Conservation (phyloP, 2,113 vertebrate species). For the Microtus oregoni region DNA sequence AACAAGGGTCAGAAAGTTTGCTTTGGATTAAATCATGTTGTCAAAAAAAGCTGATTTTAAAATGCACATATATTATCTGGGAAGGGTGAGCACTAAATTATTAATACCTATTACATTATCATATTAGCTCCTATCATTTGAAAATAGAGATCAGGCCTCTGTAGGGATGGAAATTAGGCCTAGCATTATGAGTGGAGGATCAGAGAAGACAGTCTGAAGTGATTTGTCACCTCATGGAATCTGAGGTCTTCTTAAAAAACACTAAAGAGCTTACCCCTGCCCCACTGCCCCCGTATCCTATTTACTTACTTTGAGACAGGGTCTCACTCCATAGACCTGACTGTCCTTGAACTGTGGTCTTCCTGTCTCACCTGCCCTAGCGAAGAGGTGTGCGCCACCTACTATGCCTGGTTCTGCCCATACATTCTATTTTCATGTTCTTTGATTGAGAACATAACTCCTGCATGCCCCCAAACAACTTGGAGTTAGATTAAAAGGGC, state of each 20-base stretch:
- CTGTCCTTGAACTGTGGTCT: background rate
- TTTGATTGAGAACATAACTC: no score
- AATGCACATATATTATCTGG: constrained; percentile 76
- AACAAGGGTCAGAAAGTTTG: constrained; percentile 42
- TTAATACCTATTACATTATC: constrained; percentile 68
- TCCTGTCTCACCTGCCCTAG: background rate
- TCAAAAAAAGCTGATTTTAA: constrained; percentile 55
- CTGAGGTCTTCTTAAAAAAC: background rate
- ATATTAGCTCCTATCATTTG: constrained; percentile 70
- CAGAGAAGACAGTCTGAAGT: constrained; percentile 10
- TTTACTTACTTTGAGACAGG: background rate
- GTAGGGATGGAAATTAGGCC: constrained; percentile 65
- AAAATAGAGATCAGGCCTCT: constrained; percentile 62
- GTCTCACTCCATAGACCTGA: background rate
- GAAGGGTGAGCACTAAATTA: constrained; percentile 72
- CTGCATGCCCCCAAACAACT: no score
- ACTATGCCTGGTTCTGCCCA: background rate
- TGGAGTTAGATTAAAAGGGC: no score
- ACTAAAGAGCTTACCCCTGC: background rate
- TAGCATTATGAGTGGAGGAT: constrained; percentile 34
- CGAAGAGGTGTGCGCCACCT: background rate
- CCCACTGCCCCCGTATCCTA: background rate
- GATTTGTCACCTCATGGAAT: constrained; percentile 28
- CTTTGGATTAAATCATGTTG: constrained; percentile 63
- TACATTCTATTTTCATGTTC: no score